phyloP scores from a whole-genome alignment of 2,888 invertebrate genomes.

The Eristalis arbustorum region DNA sequence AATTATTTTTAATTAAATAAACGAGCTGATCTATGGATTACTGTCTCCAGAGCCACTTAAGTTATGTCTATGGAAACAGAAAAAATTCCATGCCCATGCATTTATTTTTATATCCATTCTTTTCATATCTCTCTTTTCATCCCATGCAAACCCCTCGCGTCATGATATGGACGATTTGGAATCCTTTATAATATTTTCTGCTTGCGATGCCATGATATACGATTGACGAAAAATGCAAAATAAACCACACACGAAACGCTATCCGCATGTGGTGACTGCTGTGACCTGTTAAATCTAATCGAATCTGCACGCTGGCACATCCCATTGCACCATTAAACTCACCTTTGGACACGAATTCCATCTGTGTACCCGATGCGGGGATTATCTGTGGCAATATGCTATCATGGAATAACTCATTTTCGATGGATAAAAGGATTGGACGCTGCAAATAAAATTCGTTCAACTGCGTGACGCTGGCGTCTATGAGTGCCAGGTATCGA shows the following conservation, averaged over 20 bases:
- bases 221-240: neutral
- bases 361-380: constrained; percentile 12
- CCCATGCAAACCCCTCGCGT: neutral
- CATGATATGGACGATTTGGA: neutral
- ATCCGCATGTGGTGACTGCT: constrained; percentile 18
- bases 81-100: no score
- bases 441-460: constrained; percentile 93
- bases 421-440: constrained; percentile 87
- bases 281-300: constrained; percentile 60
- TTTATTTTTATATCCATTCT: neutral
- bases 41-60: no score
- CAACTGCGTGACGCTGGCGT: constrained; percentile 92
- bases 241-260: neutral
- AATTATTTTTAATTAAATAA: no score
- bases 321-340: constrained; percentile 19
- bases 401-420: constrained; percentile 9
- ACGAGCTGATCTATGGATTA: no score
- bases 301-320: constrained; percentile 35
- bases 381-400: neutral
- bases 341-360: constrained; percentile 1
- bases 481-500: constrained; percentile 95
- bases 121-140: neutral
- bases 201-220: neutral
- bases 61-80: no score
- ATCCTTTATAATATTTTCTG: neutral